Evolutionary conservation across 2,888 invertebrate genomes (phyloP), one percentile per base, ranked within the genome.

Genomic region (Iphiclides podalirius): DNA sequence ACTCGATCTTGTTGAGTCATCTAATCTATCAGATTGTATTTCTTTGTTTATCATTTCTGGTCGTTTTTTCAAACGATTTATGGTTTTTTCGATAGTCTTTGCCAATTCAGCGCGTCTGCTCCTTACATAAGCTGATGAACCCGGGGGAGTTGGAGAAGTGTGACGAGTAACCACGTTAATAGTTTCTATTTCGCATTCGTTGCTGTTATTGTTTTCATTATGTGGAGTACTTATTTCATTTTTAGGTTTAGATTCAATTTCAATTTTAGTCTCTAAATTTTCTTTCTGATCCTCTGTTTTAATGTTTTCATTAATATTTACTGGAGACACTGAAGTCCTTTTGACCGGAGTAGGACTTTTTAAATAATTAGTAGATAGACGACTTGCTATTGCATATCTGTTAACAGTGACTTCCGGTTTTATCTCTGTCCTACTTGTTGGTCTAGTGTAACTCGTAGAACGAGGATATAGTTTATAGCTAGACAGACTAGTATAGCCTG

Each of bases 141-240:
- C 92, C 0, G 93, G 92, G 2, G 93, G 92, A 0, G 93, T 94
- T 0, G 95, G 95, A 12, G 95, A 96, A 0, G 95, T 95, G 17
- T 93, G 93, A 51, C 95, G 89, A 0, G 94, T 94, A 1, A 94
- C 89, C 42, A 95, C 91, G 2, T 90, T 89, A 1, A 95, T 72
- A 2, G 91, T 82, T 69, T 84, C 85, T 58, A 67, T 71, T 44
- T 72, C 63, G 17, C 61, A 62, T 46, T 75, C 70, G 46, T 72
- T 66, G 44, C 61, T 52, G 36, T 65, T 60, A 35, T 63, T 57
- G 39, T 35, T 50, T 16, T 61, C 58, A 51, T 55, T 60, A 44
- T 55, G 53, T 36, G 58, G 60, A 51, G 63, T 61, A 53, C 59
- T 52, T 26, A 52, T 61, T 49, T 67, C 60, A 39, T 61, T 63